A percentile compares a stretch with the other conserved stretches of the same genome.
These are phyloP conservation scores for Gymnothorax reevesii DNA, from an alignment of 2,797 vertebrate species.

Conservation along the genomic window DNA sequence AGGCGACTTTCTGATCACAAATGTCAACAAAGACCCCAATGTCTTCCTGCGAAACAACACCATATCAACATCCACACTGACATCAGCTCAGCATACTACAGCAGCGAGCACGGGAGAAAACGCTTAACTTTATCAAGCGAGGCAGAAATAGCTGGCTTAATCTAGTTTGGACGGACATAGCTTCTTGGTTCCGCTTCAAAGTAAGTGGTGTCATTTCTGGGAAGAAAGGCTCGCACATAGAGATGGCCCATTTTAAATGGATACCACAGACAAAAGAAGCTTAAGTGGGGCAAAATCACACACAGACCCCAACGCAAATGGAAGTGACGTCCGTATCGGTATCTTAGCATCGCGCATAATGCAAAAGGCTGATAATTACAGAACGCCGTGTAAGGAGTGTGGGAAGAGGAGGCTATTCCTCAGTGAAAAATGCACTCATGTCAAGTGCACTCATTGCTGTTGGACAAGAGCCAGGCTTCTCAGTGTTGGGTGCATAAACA, in stretches of 20 bases:
- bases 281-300: slow-evolving; percentile 36
- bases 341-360: slow-evolving; percentile 27
- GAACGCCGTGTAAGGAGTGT: slow-evolving; percentile 17
- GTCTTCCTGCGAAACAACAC: background rate
- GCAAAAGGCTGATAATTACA: slow-evolving; percentile 39
- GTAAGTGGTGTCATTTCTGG: background rate
- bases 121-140: slow-evolving; percentile 13
- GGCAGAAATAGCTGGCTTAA: slow-evolving; percentile 8
- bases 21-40: slow-evolving; percentile 26
- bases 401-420: slow-evolving; percentile 27
- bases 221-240: background rate
- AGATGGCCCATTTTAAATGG: slow-evolving; percentile 20
- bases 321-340: slow-evolving; percentile 28
- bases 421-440: slow-evolving; percentile 1
- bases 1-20: background rate
- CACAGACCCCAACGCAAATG: slow-evolving; percentile 17
- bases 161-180: slow-evolving; percentile 18
- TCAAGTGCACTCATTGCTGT: background rate
- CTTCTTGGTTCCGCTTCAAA: slow-evolving; percentile 1
- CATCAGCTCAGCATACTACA: slow-evolving; percentile 2
- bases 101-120: background rate
- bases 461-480: background rate
- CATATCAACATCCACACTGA: slow-evolving; percentile 26
- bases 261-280: background rate
- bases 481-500: background rate